Conservation (phyloP, 1,140 invertebrate species). For the Hyles euphorbiae region DNA sequence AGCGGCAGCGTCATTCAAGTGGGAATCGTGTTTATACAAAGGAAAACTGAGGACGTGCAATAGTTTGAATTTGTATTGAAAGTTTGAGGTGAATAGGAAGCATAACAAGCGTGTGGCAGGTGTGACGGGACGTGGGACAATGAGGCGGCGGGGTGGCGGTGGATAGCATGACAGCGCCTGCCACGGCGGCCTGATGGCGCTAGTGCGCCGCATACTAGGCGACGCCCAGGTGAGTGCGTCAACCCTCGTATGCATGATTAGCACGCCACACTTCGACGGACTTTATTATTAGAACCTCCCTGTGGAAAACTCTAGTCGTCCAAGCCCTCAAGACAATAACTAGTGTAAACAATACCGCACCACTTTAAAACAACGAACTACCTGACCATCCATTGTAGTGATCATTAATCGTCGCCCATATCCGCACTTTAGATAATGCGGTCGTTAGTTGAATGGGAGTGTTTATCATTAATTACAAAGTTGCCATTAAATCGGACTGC, state of each 20-base stretch:
- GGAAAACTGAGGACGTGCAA: constrained; percentile 28
- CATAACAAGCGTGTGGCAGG: constrained; percentile 25
- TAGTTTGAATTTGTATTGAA: constrained; percentile 35
- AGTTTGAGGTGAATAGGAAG: constrained; percentile 26
- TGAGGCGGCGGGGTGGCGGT: constrained; percentile 44
- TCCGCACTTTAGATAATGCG: background rate
- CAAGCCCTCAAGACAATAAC: background rate
- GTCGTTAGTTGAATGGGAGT: constrained; percentile 6
- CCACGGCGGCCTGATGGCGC: constrained; percentile 73
- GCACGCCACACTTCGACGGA: constrained; percentile 19
- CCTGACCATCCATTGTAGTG: background rate
- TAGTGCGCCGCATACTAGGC: constrained; percentile 74
- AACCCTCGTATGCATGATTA: constrained; percentile 21
- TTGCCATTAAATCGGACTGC: constrained; percentile 10
- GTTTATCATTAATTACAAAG: constrained; percentile 25
- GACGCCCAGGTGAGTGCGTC: constrained; percentile 68
- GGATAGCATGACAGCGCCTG: constrained; percentile 69
- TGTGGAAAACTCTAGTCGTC: background rate
- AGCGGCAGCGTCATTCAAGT: constrained; percentile 15
- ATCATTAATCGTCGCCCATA: background rate
- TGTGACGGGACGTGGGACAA: constrained; percentile 32
- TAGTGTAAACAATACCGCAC: too few species aligned
- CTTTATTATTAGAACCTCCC: constrained; percentile 12
- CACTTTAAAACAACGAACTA: background rate
- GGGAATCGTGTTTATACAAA: constrained; percentile 9